Conservation (phyloP, 2,113 vertebrate species). For the Campylomormyrus numenius region DNA sequence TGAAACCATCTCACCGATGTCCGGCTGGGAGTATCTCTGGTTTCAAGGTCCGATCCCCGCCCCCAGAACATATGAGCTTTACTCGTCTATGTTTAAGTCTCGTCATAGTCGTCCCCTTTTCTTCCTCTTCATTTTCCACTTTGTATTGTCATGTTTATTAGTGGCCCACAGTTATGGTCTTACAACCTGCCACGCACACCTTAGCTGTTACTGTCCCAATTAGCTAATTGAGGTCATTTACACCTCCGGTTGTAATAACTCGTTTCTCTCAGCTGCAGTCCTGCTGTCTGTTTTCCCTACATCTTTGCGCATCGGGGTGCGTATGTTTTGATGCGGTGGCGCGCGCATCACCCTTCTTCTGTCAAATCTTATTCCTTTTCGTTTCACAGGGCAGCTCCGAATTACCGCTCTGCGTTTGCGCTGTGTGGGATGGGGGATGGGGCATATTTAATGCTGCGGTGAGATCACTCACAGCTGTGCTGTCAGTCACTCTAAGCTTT, state of each 20-base stretch:
- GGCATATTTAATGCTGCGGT: not conserved
- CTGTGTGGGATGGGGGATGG: not conserved
- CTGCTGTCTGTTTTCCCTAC: not conserved
- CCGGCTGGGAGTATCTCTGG: not conserved
- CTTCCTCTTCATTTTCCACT: not conserved
- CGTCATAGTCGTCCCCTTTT: not conserved
- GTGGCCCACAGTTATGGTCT: not conserved
- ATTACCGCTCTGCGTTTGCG: not conserved
- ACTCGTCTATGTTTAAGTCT: not conserved
- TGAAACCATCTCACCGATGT: not conserved
- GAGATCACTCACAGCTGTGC: not conserved
- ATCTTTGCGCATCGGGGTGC: not conserved
- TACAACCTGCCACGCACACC: not conserved
- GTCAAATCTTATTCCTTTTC: not conserved
- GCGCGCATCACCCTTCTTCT: not conserved
- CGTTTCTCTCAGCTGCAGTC: not conserved
- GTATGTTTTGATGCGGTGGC: not conserved
- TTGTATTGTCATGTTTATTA: not conserved
- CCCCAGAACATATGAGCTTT: not conserved
- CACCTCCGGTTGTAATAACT: not conserved
- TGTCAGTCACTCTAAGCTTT: not conserved
- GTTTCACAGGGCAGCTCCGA: not conserved
- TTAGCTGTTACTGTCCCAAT: conserved; percentile 12
- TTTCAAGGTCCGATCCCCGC: not conserved
- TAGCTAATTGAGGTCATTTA: conserved; percentile 23